Base-by-base conservation (phyloP, 2,797 vertebrate species). In the Phoebastria nigripes region DNA sequence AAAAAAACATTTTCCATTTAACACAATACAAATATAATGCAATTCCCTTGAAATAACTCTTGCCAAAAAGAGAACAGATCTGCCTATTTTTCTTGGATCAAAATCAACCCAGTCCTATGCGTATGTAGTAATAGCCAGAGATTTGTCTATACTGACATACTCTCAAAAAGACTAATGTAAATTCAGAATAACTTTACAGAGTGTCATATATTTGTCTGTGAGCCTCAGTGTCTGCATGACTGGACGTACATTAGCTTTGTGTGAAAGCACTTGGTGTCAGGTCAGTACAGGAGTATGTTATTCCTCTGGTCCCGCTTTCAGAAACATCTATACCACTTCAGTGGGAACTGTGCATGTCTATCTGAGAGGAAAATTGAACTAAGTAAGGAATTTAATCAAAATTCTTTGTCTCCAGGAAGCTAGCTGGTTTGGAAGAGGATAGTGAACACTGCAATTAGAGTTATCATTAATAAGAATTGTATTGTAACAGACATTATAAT, bases 381-480 rank as follows among this genome's bases (percentile, higher is more conserved):
- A 56, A 42, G 12, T 49, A 77, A 90, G 72, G 47, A 55, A 85
- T 66, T 84, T 52, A 82, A 79, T 94, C 49, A 77, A 74, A 90
- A 85, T 73, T 84, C 85, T 86, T 76, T 91, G 79, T 88, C 70
- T 93, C 62, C 42, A 61, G 66, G 54, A 93, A 89, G 42, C 85
- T 88, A 62, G 67, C 39, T 91, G 71, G 15, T 87, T 92, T 96
- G 69, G 73, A 90, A 91, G 51, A 87, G 25, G 47, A 49, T 37
- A 81, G 47, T 47, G 61, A 93, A 70, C 71, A 63, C 37, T 78
- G 39, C 73, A 89, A 84, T 92, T 88, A 91, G 49, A 94, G 46
- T 49, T 82, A 87, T 72, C 63, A 22, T 94, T 85, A 94, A 65
- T 95, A 94, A 94, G 72, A 79, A 83, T 59, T 85, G 51, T 65